These are phyloP conservation scores for Globicephala melas DNA, from an alignment of 2,113 vertebrate species.

Conservation along the genomic window DNA sequence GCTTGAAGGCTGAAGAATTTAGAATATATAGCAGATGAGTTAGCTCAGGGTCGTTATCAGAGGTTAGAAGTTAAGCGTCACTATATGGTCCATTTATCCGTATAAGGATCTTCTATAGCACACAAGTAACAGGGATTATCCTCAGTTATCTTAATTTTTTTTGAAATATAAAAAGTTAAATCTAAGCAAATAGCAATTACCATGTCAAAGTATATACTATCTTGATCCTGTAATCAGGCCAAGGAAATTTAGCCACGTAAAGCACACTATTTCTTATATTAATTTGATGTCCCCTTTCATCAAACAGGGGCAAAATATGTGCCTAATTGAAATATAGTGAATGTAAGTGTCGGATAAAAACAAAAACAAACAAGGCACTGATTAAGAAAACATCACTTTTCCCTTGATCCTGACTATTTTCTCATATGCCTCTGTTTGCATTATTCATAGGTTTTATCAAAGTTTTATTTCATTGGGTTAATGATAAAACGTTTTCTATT, in stretches of 20 bases:
- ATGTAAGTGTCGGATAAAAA: not conserved
- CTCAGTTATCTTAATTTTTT: not conserved
- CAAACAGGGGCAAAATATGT: not conserved
- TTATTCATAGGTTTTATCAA: not conserved
- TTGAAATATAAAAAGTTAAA: not conserved
- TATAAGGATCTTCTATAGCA: not conserved
- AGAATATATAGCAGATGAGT: not conserved
- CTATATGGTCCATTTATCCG: not conserved
- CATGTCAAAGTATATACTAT: not conserved
- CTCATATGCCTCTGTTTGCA: not conserved
- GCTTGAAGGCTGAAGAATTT: not conserved
- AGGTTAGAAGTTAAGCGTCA: not conserved
- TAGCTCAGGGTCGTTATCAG: not conserved
- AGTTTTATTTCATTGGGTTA: not conserved
- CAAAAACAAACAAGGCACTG: not conserved
- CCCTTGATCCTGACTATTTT: not conserved
- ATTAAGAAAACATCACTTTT: not conserved
- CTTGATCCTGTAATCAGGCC: not conserved
- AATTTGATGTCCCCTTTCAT: not conserved
- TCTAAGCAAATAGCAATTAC: not conserved
- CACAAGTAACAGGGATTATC: not conserved
- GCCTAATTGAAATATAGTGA: not conserved
- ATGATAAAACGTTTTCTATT: not conserved
- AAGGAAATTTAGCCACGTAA: not conserved
- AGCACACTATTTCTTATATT: not conserved